These are phyloP conservation scores for Ladona fulva DNA, from an alignment of 1,140 invertebrate species.

Conservation along the genomic window DNA sequence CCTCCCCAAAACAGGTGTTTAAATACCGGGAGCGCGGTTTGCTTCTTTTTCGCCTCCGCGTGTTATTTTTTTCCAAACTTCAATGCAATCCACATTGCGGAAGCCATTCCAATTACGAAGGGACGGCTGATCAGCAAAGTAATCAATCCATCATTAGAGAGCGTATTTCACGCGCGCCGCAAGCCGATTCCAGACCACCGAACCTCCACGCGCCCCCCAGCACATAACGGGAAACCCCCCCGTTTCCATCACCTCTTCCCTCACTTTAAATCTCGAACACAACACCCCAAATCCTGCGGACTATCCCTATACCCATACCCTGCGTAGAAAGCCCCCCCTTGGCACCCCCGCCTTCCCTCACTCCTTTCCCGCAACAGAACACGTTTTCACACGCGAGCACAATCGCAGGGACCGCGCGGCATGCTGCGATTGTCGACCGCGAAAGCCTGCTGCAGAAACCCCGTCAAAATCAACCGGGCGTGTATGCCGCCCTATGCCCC, in stretches of 20 bases:
- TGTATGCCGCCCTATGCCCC: background rate
- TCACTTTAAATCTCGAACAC: background rate
- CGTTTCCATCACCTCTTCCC: background rate
- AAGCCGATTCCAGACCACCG: constrained; percentile 1
- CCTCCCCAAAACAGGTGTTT: background rate
- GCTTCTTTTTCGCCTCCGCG: background rate
- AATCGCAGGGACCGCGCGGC: background rate
- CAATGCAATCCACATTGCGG: background rate
- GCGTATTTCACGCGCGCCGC: background rate
- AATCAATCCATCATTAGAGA: constrained; percentile 10
- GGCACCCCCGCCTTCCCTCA: background rate
- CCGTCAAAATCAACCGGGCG: background rate
- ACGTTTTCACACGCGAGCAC: background rate
- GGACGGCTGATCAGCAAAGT: background rate
- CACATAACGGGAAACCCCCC: background rate
- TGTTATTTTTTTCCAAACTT: background rate
- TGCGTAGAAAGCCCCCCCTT: no score
- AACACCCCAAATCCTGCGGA: no score
- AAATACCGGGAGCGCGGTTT: background rate
- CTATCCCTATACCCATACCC: no score
- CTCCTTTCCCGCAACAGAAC: background rate
- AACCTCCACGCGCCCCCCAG: background rate
- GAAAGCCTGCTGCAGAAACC: constrained; percentile 6
- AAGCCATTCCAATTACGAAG: background rate
- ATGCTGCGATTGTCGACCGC: constrained; percentile 6